Percentiles rank a stretch among this genome's conserved stretches.
Conservation (phyloP, 2,797 vertebrate genomes). For the Hyperoplus immaculatus region DNA sequence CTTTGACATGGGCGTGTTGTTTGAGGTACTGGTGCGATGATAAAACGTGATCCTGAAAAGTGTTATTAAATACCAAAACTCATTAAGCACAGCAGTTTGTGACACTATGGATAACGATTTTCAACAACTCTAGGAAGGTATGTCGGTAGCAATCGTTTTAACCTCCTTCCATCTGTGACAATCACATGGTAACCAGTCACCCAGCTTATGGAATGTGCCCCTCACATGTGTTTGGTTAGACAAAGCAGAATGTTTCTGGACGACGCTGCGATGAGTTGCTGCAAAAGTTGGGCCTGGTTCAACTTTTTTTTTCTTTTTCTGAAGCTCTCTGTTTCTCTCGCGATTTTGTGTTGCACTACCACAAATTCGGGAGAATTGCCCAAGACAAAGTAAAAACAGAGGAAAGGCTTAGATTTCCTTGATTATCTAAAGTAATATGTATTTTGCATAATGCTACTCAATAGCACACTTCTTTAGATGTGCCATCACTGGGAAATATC, state of each 20-base stretch:
- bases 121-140: background rate
- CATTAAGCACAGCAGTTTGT: background rate
- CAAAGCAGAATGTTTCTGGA: background rate
- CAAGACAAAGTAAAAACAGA: background rate
- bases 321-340: background rate
- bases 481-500: background rate
- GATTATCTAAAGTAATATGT: background rate
- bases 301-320: background rate
- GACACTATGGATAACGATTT: background rate
- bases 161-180: background rate
- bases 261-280: background rate
- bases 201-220: background rate
- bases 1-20: background rate
- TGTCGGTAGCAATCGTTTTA: background rate
- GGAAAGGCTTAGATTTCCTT: background rate
- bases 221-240: background rate
- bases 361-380: background rate
- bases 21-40: background rate
- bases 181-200: background rate
- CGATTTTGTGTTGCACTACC: background rate
- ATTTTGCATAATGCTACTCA: background rate
- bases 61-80: background rate
- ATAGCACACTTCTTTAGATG: background rate
- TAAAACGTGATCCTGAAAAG: background rate
- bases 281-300: background rate